Percentiles rank a stretch among this genome's conserved stretches.
These are phyloP conservation scores for Druon quercuslanigerum DNA, from an alignment of 1,140 invertebrate genomes.

Conservation along the genomic window DNA sequence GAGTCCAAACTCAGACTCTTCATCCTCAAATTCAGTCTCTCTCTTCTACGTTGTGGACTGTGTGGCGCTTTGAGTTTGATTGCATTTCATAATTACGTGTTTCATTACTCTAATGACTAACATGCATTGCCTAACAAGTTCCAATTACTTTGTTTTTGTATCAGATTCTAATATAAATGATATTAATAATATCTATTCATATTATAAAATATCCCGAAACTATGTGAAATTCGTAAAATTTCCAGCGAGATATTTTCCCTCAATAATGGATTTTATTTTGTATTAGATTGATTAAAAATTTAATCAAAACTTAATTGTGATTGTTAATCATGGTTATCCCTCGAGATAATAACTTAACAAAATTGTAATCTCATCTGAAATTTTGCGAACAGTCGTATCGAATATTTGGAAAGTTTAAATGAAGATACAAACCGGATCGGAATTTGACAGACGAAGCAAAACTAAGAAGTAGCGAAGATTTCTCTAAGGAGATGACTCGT, in stretches of 20 bases:
- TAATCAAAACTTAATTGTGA: too few species aligned
- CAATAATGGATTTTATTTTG: background rate
- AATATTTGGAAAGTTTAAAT: background rate
- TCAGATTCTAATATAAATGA: background rate
- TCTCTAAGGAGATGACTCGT: constrained; percentile 63
- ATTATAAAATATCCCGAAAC: background rate
- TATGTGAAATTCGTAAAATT: constrained; percentile 4
- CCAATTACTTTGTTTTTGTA: constrained; percentile 32
- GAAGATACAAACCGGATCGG: constrained; percentile 36
- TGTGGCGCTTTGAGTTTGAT: constrained; percentile 87
- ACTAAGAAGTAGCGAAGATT: constrained; percentile 11
- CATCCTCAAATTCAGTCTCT: constrained; percentile 97
- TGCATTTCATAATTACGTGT: constrained; percentile 58
- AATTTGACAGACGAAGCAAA: constrained; percentile 19
- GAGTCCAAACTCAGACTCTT: constrained; percentile 97
- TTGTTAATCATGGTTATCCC: too few species aligned
- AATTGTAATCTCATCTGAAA: background rate
- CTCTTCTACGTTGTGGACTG: constrained; percentile 89
- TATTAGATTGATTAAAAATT: too few species aligned
- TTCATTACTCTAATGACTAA: constrained; percentile 51
- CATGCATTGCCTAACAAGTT: constrained; percentile 27
- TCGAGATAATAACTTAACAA: too few species aligned
- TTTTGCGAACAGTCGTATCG: background rate
- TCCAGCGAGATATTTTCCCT: background rate
- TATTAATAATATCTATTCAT: background rate